Conservation (phyloP, 2,888 invertebrate species). For the Drosophila austrosaltans region DNA sequence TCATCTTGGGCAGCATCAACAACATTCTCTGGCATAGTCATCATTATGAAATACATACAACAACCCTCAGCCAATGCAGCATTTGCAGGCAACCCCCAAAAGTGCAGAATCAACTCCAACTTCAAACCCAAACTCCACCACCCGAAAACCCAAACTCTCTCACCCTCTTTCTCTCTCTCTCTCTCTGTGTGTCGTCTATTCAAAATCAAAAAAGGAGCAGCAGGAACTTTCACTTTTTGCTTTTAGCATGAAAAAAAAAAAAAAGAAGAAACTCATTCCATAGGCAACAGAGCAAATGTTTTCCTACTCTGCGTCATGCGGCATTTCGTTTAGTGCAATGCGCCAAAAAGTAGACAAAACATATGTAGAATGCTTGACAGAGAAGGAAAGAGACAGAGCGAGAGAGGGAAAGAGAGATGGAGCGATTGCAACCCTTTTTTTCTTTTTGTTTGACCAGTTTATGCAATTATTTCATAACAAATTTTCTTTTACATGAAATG, state of each 20-base stretch:
- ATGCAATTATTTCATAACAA: conserved; percentile 73
- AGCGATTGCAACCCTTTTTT: conserved; percentile 50
- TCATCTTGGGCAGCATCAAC: conserved; percentile 44
- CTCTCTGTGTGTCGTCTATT: conserved; percentile 17
- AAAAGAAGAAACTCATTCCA: conserved; percentile 21
- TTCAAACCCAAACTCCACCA: conserved; percentile 23
- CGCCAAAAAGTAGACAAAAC: conserved; percentile 37
- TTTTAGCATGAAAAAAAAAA: conserved; percentile 30
- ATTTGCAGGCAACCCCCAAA: conserved; percentile 70
- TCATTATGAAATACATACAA: conserved; percentile 70
- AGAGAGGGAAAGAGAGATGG: neutral
- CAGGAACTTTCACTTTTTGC: conserved; percentile 76
- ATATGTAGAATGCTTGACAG: conserved; percentile 28
- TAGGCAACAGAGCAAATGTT: neutral
- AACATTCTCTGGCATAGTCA: conserved; percentile 60
- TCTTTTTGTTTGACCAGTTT: conserved; percentile 35
- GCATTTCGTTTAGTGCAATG: conserved; percentile 71
- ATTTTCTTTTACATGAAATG: conserved; percentile 30
- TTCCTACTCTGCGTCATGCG: conserved; percentile 60
- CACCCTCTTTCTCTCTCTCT: conserved; percentile 16
- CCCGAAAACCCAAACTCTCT: conserved; percentile 26
- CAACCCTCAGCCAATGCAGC: conserved; percentile 69
- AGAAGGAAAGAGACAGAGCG: conserved; percentile 20
- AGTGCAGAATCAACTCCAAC: conserved; percentile 58
- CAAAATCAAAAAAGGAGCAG: conserved; percentile 65